phyloP scores from a whole-genome alignment of 2,113 vertebrate species.

The Istiophorus platypterus region DNA sequence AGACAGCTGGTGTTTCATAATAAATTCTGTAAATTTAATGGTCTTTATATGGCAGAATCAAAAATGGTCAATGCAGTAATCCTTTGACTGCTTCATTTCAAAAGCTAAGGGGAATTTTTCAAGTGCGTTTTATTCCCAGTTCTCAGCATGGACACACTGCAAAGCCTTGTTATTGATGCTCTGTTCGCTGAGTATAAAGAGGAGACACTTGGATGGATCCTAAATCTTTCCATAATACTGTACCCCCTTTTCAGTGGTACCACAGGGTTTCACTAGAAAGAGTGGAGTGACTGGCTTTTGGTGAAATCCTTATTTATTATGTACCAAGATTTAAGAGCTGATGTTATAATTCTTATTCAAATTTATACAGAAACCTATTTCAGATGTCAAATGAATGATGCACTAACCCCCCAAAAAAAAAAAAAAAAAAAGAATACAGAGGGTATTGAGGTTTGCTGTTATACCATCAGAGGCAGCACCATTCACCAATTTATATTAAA shows the following conservation, averaged over 20 bases:
- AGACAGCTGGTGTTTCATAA: neutral
- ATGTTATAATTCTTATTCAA: neutral
- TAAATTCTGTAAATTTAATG: neutral
- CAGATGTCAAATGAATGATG: neutral
- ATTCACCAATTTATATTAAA: no score
- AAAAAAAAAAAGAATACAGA: neutral
- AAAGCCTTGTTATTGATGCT: constrained; percentile 22
- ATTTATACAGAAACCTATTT: neutral
- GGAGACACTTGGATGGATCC: constrained; percentile 6
- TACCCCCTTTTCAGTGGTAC: neutral
- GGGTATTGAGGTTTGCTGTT: neutral
- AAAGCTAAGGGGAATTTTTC: constrained; percentile 14
- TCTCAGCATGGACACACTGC: constrained; percentile 18
- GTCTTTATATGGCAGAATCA: neutral
- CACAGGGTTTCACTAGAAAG: neutral
- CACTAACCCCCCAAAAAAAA: neutral
- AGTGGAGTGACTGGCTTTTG: neutral
- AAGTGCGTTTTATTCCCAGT: constrained; percentile 9
- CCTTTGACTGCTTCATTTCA: neutral
- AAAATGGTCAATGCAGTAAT: neutral
- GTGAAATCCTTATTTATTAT: neutral
- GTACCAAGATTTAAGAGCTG: neutral
- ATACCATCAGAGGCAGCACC: neutral
- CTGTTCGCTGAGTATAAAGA: constrained; percentile 21
- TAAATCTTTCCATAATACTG: constrained; percentile 3